Conservation (phyloP, 2,113 vertebrate genomes). For the Toxotes jaculatrix region DNA sequence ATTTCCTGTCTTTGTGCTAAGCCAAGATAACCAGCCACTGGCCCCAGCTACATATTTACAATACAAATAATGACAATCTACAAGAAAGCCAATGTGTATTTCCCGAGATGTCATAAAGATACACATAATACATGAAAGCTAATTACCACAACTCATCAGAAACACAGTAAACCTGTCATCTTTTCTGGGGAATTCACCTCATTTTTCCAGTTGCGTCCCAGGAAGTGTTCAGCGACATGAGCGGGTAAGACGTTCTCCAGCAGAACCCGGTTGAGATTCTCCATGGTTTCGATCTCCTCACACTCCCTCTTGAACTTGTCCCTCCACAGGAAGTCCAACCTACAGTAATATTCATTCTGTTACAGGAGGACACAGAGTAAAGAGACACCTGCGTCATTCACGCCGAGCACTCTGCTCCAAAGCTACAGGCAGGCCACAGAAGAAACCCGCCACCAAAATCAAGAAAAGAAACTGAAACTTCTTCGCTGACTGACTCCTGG, state of each 20-base stretch:
- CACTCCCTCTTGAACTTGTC: constrained; percentile 99
- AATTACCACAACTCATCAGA: not conserved
- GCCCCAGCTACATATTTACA: too few relatives aligned
- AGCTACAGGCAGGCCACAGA: constrained; percentile 27
- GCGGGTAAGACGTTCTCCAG: constrained; percentile 97
- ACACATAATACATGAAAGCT: not conserved
- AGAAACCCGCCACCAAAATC: constrained; percentile 16
- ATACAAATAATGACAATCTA: too few relatives aligned
- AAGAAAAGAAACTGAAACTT: not conserved
- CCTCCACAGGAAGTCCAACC: constrained; percentile 99
- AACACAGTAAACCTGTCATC: not conserved
- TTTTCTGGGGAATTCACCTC: constrained; percentile 84
- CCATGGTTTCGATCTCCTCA: constrained; percentile 99
- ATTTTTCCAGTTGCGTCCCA: constrained; percentile 97
- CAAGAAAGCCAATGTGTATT: not conserved
- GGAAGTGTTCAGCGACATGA: constrained; percentile 96
- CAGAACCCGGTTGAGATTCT: constrained; percentile 96
- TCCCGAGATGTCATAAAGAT: not conserved
- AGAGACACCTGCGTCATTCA: constrained; percentile 86
- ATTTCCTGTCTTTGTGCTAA: not conserved
- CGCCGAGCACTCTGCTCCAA: constrained; percentile 58
- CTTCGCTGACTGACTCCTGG: not conserved
- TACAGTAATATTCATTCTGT: constrained; percentile 99
- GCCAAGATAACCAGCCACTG: not conserved
- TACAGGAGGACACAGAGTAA: constrained; percentile 96